These are phyloP conservation scores for Manacus vitellinus DNA, from an alignment of 2,113 vertebrate genomes.

Conservation along the genomic window DNA sequence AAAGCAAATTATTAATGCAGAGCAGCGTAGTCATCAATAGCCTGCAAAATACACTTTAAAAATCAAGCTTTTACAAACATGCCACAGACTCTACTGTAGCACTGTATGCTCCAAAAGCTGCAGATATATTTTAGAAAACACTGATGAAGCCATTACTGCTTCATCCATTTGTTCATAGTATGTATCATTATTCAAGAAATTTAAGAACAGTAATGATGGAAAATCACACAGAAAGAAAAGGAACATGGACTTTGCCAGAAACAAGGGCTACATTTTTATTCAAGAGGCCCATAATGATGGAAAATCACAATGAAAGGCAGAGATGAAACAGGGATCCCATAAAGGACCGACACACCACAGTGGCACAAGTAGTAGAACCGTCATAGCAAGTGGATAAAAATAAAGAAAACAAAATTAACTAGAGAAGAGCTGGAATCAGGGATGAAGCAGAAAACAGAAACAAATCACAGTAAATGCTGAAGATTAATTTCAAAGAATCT, in stretches of 20 bases:
- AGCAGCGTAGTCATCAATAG: constrained; percentile 5
- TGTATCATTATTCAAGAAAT: constrained; percentile 85
- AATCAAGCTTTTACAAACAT: constrained; percentile 67
- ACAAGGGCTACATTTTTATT: constrained; percentile 85
- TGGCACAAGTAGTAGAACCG: constrained; percentile 70
- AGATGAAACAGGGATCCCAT: constrained; percentile 76
- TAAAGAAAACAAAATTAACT: constrained; percentile 81
- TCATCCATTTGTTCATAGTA: constrained; percentile 79
- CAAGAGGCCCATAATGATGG: constrained; percentile 83
- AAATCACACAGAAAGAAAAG: constrained; percentile 84
- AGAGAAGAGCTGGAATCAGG: constrained; percentile 66
- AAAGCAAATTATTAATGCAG: constrained; percentile 63
- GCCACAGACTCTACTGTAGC: constrained; percentile 38
- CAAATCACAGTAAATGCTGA: constrained; percentile 71
- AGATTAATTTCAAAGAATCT: constrained; percentile 78
- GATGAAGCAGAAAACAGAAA: constrained; percentile 66
- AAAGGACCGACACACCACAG: constrained; percentile 71
- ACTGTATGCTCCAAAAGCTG: constrained; percentile 52
- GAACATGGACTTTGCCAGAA: constrained; percentile 80
- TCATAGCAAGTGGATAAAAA: constrained; percentile 72
- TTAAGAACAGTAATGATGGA: constrained; percentile 83
- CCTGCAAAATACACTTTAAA: constrained; percentile 59
- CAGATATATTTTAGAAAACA: constrained; percentile 76
- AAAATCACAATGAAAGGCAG: constrained; percentile 82
- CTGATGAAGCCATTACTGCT: constrained; percentile 78